Conservation (phyloP, 35 echinoderm and acorn worm genomes). For the Heliocidaris erythrogramma region DNA sequence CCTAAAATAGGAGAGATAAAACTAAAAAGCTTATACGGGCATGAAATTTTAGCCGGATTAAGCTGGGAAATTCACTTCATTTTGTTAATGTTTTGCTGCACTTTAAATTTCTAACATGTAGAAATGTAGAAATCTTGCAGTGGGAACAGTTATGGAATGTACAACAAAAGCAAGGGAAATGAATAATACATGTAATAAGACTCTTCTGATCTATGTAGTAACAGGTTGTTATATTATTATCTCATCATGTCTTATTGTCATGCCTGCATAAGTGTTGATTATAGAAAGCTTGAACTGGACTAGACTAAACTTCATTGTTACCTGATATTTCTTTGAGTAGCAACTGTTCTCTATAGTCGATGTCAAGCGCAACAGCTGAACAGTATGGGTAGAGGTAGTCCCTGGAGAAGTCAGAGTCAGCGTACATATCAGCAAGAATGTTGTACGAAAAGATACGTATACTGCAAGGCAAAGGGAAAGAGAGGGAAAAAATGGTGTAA, state of each 20-base stretch:
- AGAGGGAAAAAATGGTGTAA: background rate
- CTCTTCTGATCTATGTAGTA: too few species aligned
- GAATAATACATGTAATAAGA: too few species aligned
- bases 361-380: constrained; percentile 61
- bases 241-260: too few species aligned
- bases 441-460: constrained; percentile 90
- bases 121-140: too few species aligned
- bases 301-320: background rate
- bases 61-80: too few species aligned
- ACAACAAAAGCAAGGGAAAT: too few species aligned
- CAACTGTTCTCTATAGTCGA: constrained; percentile 84
- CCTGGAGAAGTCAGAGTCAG: constrained; percentile 81
- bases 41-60: background rate
- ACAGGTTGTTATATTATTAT: too few species aligned
- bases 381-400: constrained; percentile 88
- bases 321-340: constrained; percentile 79
- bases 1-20: constrained; percentile 54
- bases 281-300: too few species aligned
- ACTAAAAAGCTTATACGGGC: background rate
- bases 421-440: constrained; percentile 87
- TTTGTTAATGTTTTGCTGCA: too few species aligned
- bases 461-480: constrained; percentile 53
- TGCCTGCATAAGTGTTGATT: too few species aligned
- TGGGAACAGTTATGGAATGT: too few species aligned
- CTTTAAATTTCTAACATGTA: too few species aligned